phyloP scores from a whole-genome alignment of 2,888 invertebrate genomes.

The Limnephilus rhombicus region DNA sequence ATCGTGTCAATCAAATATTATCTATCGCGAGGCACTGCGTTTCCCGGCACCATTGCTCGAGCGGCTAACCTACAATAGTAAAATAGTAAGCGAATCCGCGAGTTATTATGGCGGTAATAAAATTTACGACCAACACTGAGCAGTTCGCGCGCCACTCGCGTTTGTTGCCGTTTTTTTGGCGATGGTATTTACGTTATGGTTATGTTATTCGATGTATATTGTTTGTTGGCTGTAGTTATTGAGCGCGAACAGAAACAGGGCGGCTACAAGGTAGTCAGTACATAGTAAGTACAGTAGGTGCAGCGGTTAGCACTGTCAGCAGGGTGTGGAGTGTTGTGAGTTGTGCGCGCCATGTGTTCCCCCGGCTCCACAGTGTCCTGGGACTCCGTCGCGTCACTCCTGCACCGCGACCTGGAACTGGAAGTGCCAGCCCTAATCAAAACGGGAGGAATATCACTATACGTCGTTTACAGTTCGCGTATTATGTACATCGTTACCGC shows the following conservation, averaged over 20 bases:
- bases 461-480: neutral
- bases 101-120: slow-evolving; percentile 2
- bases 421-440: neutral
- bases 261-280: neutral
- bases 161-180: slow-evolving; percentile 36
- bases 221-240: slow-evolving; percentile 9
- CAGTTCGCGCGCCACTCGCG: slow-evolving; percentile 32
- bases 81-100: neutral
- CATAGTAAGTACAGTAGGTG: neutral
- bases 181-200: slow-evolving; percentile 13
- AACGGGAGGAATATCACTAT: too few relatives aligned
- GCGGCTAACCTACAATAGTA: neutral
- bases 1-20: slow-evolving; percentile 12
- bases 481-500: neutral
- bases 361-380: neutral
- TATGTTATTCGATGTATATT: slow-evolving; percentile 16
- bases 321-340: neutral
- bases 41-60: neutral
- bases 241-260: slow-evolving; percentile 18
- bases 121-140: slow-evolving; percentile 5
- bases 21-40: neutral
- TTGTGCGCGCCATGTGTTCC: neutral
- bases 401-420: neutral
- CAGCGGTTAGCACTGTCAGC: neutral
- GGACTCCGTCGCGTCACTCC: neutral